phyloP scores from a whole-genome alignment of 1,140 invertebrate species.

The Eriosoma lanigerum region DNA sequence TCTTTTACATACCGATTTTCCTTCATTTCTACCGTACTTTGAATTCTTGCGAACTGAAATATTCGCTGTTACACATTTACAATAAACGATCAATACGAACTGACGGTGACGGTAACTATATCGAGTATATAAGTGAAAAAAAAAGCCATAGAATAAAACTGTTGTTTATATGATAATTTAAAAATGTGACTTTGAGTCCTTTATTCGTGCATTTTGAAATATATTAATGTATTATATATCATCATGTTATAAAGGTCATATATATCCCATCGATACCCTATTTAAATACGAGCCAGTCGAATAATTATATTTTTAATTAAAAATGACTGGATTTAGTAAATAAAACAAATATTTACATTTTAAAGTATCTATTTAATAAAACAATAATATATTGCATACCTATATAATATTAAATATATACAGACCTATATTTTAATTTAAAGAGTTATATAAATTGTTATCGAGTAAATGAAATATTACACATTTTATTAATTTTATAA shows the following conservation, averaged over 20 bases:
- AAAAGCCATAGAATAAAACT: not conserved
- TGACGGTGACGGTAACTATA: constrained; percentile 4
- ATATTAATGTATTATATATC: constrained; percentile 1
- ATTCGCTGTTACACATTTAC: constrained; percentile 23
- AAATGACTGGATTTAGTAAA: not conserved
- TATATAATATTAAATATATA: not conserved
- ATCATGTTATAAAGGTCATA: not conserved
- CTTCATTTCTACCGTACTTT: not conserved
- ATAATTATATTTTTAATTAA: constrained; percentile 23
- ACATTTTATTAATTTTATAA: not conserved
- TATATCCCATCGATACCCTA: not conserved
- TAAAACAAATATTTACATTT: not conserved
- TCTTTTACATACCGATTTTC: not conserved
- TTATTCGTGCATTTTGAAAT: not conserved
- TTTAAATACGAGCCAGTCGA: not conserved
- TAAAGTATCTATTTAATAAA: not conserved
- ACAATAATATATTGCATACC: not conserved
- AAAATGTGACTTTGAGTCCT: not conserved
- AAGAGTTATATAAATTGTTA: not conserved
- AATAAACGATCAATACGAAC: constrained; percentile 22
- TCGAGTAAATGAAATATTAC: not conserved
- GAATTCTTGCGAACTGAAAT: not conserved
- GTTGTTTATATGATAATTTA: not conserved
- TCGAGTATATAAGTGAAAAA: not conserved
- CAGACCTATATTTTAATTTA: not conserved